These are phyloP conservation scores for Harlomillsia oculata DNA, from an alignment of 1,140 invertebrate genomes.

Conservation along the genomic window DNA sequence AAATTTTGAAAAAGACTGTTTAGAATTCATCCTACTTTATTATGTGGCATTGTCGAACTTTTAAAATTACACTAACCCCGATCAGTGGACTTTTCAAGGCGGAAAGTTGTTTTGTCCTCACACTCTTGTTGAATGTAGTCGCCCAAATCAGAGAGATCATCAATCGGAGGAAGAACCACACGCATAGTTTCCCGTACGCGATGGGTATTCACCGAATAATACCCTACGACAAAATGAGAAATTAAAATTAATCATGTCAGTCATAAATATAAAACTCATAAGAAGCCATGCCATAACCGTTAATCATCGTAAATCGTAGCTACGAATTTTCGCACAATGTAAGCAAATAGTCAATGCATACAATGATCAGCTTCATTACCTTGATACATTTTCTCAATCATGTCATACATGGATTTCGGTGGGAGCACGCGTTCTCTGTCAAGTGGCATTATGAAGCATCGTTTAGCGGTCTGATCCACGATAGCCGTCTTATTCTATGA, in stretches of 20 bases:
- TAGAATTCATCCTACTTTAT: slow-evolving; percentile 1
- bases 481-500: slow-evolving; percentile 62
- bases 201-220: slow-evolving; percentile 71
- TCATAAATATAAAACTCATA: too few species aligned
- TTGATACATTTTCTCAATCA: slow-evolving; percentile 66
- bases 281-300: too few species aligned
- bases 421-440: slow-evolving; percentile 61
- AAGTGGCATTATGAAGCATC: slow-evolving; percentile 82
- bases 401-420: slow-evolving; percentile 63
- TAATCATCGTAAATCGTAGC: too few species aligned
- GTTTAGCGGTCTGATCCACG: slow-evolving; percentile 60
- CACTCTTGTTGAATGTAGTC: slow-evolving; percentile 62
- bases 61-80: slow-evolving; percentile 39
- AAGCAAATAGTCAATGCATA: neutral
- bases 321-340: too few species aligned
- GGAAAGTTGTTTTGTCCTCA: slow-evolving; percentile 58
- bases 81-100: slow-evolving; percentile 54
- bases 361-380: slow-evolving; percentile 44
- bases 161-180: slow-evolving; percentile 60
- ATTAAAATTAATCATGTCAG: too few species aligned
- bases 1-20: neutral
- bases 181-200: slow-evolving; percentile 66
- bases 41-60: neutral
- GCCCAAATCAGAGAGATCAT: slow-evolving; percentile 55
- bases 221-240: slow-evolving; percentile 48